phyloP scores from a whole-genome alignment of 2,797 vertebrate genomes.

The Eidolon dupreanum region DNA sequence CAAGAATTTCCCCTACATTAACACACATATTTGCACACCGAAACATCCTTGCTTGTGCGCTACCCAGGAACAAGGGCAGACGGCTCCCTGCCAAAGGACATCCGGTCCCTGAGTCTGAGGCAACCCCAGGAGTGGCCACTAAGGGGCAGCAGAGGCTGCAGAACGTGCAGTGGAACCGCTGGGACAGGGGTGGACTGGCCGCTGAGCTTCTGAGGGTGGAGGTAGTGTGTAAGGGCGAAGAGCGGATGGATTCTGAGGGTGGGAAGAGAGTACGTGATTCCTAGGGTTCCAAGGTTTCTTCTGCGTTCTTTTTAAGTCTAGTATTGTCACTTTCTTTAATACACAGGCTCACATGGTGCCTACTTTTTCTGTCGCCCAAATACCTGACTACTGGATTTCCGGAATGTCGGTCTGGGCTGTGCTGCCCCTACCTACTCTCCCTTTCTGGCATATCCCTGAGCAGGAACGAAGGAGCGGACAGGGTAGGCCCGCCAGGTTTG shows the following conservation, averaged over 20 bases:
- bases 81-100: too few relatives aligned
- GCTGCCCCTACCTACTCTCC: too few relatives aligned
- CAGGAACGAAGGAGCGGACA: not conserved
- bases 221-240: not conserved
- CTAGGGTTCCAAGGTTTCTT: not conserved
- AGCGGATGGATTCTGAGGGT: not conserved
- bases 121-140: not conserved
- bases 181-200: not conserved
- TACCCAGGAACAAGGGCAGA: not conserved
- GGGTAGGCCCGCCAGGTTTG: not conserved
- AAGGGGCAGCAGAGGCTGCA: slow-evolving; percentile 55
- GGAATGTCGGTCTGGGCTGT: too few relatives aligned
- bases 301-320: not conserved
- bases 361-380: not conserved
- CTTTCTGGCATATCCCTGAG: not conserved
- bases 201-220: not conserved
- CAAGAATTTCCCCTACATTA: not conserved
- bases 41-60: not conserved
- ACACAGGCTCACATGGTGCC: too few relatives aligned
- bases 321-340: not conserved
- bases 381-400: not conserved
- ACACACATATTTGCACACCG: not conserved
- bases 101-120: not conserved
- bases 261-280: not conserved
- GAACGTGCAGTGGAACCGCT: not conserved